Percentiles rank a stretch among this genome's conserved stretches.
phyloP scores from a whole-genome alignment of 1,140 invertebrate species.

The Drosophila pruinosa region DNA sequence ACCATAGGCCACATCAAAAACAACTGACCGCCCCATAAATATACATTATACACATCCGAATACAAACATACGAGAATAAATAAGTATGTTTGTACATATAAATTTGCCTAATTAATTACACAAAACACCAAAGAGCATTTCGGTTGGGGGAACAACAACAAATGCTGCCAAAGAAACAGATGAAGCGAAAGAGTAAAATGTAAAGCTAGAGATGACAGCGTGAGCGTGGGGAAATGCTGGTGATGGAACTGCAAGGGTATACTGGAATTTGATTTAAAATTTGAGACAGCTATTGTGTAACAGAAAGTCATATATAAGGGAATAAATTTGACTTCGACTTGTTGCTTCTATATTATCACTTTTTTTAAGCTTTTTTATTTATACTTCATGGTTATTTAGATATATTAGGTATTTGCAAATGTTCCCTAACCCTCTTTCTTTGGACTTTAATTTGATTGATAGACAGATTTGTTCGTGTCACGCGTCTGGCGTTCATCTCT shows the following conservation, averaged over 20 bases:
- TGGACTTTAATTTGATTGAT: slow-evolving; percentile 25
- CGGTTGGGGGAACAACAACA: slow-evolving; percentile 6
- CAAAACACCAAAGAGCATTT: slow-evolving; percentile 50
- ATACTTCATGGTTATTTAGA: not conserved
- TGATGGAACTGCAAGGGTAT: not conserved
- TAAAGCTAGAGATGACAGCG: slow-evolving; percentile 22
- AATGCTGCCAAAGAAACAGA: not conserved
- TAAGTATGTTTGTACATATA: slow-evolving; percentile 41
- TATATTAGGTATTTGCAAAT: no score
- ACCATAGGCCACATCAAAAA: slow-evolving; percentile 50
- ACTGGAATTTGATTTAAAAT: no score
- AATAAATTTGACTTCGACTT: no score
- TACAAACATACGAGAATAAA: not conserved
- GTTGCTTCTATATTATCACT: no score
- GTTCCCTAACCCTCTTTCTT: no score
- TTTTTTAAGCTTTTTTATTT: not conserved
- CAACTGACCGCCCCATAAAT: slow-evolving; percentile 23
- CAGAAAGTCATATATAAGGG: no score
- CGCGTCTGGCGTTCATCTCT: slow-evolving; percentile 17
- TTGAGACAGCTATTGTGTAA: no score
- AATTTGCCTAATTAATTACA: slow-evolving; percentile 80
- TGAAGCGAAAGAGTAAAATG: not conserved
- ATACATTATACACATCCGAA: not conserved
- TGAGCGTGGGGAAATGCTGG: not conserved
- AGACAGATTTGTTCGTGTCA: slow-evolving; percentile 42